phyloP scores from a whole-genome alignment of 2,113 vertebrate species.

The Brachirus orientalis region DNA sequence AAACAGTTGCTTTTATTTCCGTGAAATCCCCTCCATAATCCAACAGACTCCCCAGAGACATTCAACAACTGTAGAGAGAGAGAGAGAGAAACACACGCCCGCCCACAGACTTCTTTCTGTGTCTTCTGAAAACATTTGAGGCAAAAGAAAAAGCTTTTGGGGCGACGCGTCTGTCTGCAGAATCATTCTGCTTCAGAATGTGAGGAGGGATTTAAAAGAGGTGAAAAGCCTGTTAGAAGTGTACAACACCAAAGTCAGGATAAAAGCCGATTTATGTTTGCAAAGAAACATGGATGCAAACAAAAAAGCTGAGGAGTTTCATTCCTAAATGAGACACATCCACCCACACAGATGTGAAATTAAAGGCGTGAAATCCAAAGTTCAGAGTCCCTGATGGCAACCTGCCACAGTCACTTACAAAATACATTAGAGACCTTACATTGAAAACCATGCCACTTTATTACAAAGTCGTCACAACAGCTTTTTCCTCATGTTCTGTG shows the following conservation, averaged over 20 bases:
- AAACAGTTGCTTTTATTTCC: conserved; percentile 53
- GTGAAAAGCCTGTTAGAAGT: neutral
- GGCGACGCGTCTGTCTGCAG: conserved; percentile 36
- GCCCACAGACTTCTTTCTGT: conserved; percentile 48
- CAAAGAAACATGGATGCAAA: conserved; percentile 22
- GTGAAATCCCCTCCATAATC: conserved; percentile 72
- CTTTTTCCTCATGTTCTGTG: too few relatives aligned
- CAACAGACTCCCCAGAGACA: conserved; percentile 61
- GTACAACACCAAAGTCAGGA: conserved; percentile 22
- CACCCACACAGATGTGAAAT: conserved; percentile 29
- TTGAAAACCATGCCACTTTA: too few relatives aligned
- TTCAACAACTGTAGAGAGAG: conserved; percentile 41
- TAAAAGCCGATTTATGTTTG: conserved; percentile 50
- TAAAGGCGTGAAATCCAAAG: neutral
- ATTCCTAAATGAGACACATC: conserved; percentile 20
- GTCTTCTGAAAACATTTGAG: conserved; percentile 46
- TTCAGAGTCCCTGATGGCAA: neutral
- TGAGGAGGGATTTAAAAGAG: neutral
- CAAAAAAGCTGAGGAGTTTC: conserved; percentile 37
- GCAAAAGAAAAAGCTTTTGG: conserved; percentile 37
- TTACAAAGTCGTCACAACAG: too few relatives aligned
- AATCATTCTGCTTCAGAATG: conserved; percentile 39
- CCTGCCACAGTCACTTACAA: neutral
- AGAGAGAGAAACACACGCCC: conserved; percentile 11
- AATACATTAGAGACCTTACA: too few relatives aligned